Evolutionary conservation across 1,140 invertebrate genomes (phyloP).

Genomic region (Polypedilum vanderplanki): DNA sequence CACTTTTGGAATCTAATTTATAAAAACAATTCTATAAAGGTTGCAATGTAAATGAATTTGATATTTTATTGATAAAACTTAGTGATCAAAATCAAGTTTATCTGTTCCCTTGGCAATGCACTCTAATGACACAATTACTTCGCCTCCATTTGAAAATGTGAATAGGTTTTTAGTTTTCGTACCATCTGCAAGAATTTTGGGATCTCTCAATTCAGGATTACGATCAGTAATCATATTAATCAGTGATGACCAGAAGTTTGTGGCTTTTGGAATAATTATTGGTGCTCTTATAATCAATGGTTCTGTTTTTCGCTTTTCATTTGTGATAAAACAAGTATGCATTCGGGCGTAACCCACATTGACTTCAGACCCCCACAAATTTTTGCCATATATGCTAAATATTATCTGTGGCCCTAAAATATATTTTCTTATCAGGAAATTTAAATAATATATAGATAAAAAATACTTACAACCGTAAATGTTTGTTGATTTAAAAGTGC

Average conservation of each 20-base stretch:
- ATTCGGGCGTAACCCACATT: conserved; percentile 41
- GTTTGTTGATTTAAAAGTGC: conserved; percentile 42
- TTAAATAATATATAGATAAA: background rate
- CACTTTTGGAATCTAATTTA: background rate
- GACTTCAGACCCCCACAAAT: conserved; percentile 37
- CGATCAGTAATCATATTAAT: conserved; percentile 39
- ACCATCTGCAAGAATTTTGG: conserved; percentile 39
- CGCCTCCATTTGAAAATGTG: conserved; percentile 32
- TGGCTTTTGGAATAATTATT: conserved; percentile 38
- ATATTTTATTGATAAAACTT: conserved; percentile 14
- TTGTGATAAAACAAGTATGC: conserved; percentile 38
- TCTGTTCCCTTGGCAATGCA: conserved; percentile 32
- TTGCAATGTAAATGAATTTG: background rate
- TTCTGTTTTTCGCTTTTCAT: conserved; percentile 29
- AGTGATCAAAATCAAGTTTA: conserved; percentile 4
- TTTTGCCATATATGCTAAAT: conserved; percentile 42
- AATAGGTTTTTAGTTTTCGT: conserved; percentile 36
- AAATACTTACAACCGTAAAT: conserved; percentile 43
- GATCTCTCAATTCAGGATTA: conserved; percentile 41
- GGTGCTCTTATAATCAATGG: conserved; percentile 33
- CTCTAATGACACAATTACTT: conserved; percentile 30
- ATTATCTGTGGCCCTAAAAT: conserved; percentile 43
- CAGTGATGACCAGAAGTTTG: conserved; percentile 38
- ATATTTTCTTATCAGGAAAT: background rate
- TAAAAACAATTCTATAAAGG: too few species aligned